Percentiles rank a stretch among this genome's conserved stretches.
phyloP scores from a whole-genome alignment of 2,888 invertebrate genomes.

The Diplolepis rosae region DNA sequence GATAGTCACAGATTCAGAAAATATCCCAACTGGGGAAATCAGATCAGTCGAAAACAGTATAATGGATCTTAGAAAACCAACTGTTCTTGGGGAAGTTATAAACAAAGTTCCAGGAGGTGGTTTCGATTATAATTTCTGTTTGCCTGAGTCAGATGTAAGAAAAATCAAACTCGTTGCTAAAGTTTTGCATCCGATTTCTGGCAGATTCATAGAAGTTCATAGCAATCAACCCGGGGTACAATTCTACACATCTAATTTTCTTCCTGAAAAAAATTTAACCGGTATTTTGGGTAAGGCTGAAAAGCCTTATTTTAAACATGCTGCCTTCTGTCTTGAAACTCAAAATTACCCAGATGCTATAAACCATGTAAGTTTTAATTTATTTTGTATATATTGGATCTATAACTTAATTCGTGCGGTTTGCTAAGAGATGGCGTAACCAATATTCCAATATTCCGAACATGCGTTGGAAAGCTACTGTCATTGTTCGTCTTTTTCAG shows the following conservation, averaged over 20 bases:
- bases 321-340: conserved; percentile 91
- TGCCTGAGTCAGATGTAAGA: conserved; percentile 64
- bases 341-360: conserved; percentile 95
- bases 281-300: conserved; percentile 83
- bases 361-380: conserved; percentile 80
- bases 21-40: conserved; percentile 85
- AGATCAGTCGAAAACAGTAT: conserved; percentile 81
- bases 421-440: too few relatives aligned
- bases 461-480: too few relatives aligned
- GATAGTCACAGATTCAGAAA: conserved; percentile 82
- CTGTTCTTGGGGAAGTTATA: conserved; percentile 80
- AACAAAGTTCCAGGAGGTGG: conserved; percentile 82
- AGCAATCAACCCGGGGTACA: conserved; percentile 94
- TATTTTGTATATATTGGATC: neutral
- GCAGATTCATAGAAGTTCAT: conserved; percentile 85
- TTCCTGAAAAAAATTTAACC: conserved; percentile 77
- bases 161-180: conserved; percentile 79
- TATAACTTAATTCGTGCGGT: too few relatives aligned
- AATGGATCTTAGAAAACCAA: conserved; percentile 84
- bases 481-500: too few relatives aligned
- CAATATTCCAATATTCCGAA: too few relatives aligned
- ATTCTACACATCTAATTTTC: conserved; percentile 88
- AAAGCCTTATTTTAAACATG: conserved; percentile 82
- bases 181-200: conserved; percentile 80
- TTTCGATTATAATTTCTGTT: conserved; percentile 89